Evolutionary conservation across 2,888 invertebrate genomes (phyloP).

Genomic region (Amiota mariae): DNA sequence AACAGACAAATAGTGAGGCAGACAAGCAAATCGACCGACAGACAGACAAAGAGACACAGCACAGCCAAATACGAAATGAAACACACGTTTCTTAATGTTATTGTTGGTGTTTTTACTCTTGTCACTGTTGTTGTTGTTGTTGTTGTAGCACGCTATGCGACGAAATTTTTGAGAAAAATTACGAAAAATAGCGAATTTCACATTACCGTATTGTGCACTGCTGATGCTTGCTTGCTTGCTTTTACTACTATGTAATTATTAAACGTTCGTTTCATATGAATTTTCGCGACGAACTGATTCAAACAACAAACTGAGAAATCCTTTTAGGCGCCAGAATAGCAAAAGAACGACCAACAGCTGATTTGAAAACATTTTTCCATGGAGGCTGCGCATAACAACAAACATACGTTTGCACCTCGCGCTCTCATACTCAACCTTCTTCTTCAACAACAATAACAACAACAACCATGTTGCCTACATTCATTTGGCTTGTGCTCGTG

Average conservation of each 20-base stretch:
- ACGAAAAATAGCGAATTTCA: too few species aligned
- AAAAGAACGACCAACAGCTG: constrained; percentile 38
- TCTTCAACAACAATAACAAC: too few species aligned
- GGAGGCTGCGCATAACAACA: constrained; percentile 44
- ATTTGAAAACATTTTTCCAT: constrained; percentile 33
- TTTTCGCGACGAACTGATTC: constrained; percentile 57
- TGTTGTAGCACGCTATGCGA: constrained; percentile 13
- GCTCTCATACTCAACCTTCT: constrained; percentile 31
- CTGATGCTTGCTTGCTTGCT: too few species aligned
- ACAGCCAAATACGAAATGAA: constrained; percentile 48
- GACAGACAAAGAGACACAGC: constrained; percentile 19
- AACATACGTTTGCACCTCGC: constrained; percentile 34
- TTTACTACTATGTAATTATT: too few species aligned
- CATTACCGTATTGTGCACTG: too few species aligned
- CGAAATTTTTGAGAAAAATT: too few species aligned
- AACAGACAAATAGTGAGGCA: too few species aligned
- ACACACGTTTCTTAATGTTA: constrained; percentile 30
- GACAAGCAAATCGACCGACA: neutral
- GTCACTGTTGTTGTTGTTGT: constrained; percentile 19
- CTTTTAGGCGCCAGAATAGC: constrained; percentile 46
- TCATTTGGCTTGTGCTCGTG: too few species aligned
- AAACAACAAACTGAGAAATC: constrained; percentile 52
- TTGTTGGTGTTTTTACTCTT: constrained; percentile 25
- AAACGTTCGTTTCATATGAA: constrained; percentile 51
- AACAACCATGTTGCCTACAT: too few species aligned